These are phyloP conservation scores for Mus minutoides DNA, from an alignment of 2,797 vertebrate species.

Conservation along the genomic window DNA sequence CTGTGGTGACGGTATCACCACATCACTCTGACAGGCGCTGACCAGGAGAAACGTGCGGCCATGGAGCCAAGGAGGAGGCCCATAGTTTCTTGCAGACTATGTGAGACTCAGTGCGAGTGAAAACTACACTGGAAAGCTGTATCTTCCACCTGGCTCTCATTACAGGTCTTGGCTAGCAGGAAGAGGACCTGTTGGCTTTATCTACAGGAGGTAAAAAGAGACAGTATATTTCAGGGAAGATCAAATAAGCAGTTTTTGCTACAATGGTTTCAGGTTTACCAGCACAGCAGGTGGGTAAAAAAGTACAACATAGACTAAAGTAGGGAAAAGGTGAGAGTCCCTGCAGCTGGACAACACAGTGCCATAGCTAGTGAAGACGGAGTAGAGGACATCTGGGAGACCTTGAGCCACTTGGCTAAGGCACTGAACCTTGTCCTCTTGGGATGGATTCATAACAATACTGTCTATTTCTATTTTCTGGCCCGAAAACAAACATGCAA, in stretches of 20 bases:
- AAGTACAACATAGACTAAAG: background rate
- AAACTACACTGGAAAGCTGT: constrained; percentile 42
- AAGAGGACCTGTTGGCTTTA: constrained; percentile 62
- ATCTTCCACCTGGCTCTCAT: constrained; percentile 71
- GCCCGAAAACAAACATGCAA: background rate
- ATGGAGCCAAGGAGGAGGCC: background rate
- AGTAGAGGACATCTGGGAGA: background rate
- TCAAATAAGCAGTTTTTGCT: constrained; percentile 57
- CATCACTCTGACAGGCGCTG: background rate
- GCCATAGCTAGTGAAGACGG: background rate
- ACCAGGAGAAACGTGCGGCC: constrained; percentile 23
- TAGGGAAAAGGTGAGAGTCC: background rate
- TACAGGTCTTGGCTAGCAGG: constrained; percentile 59
- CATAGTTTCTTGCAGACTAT: background rate
- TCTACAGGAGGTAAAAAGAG: constrained; percentile 49
- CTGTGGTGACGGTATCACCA: background rate
- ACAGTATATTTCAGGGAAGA: constrained; percentile 58
- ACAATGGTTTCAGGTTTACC: constrained; percentile 34
- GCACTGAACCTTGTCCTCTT: background rate
- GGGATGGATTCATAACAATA: background rate
- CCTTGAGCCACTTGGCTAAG: background rate
- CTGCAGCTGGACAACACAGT: background rate
- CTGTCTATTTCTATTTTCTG: background rate
- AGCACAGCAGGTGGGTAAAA: background rate
- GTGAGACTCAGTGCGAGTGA: constrained; percentile 57